Conservation (phyloP, 2,797 vertebrate genomes). For the Enteromius paludinosus region DNA sequence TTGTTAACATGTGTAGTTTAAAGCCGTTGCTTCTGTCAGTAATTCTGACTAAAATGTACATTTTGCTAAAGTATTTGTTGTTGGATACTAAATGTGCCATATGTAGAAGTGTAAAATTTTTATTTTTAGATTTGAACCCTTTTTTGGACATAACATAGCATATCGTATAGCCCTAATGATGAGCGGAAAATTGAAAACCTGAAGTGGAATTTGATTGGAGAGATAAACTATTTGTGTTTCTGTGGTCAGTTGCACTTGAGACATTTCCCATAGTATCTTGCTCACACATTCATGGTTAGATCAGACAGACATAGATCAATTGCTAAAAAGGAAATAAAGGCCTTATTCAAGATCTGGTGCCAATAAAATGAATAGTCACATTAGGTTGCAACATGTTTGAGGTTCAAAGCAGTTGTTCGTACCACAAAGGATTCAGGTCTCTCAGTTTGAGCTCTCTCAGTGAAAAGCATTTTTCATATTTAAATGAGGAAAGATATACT, state of each 20-base stretch:
- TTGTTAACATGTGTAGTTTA: background rate
- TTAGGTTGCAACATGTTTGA: constrained; percentile 18
- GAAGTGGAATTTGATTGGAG: background rate
- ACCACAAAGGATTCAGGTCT: background rate
- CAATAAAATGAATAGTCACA: constrained; percentile 1
- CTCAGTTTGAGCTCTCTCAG: background rate
- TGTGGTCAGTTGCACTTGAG: background rate
- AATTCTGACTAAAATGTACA: background rate
- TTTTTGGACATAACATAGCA: background rate
- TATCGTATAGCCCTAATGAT: background rate
- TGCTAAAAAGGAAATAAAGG: background rate
- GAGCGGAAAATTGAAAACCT: background rate
- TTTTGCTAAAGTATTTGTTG: background rate
- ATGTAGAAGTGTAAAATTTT: background rate
- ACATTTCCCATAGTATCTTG: background rate
- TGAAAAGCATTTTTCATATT: constrained; percentile 23
- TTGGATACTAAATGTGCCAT: background rate
- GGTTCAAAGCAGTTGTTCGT: constrained; percentile 15
- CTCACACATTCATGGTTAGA: background rate
- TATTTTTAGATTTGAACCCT: background rate
- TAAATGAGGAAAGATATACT: background rate
- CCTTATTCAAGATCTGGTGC: background rate
- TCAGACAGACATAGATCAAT: background rate
- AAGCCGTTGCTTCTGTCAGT: background rate
- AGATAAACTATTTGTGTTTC: background rate